A percentile compares a stretch with the other conserved stretches of the same genome.
These are phyloP conservation scores for Megaleporinus macrocephalus DNA, from an alignment of 2,113 vertebrate genomes.

Conservation along the genomic window DNA sequence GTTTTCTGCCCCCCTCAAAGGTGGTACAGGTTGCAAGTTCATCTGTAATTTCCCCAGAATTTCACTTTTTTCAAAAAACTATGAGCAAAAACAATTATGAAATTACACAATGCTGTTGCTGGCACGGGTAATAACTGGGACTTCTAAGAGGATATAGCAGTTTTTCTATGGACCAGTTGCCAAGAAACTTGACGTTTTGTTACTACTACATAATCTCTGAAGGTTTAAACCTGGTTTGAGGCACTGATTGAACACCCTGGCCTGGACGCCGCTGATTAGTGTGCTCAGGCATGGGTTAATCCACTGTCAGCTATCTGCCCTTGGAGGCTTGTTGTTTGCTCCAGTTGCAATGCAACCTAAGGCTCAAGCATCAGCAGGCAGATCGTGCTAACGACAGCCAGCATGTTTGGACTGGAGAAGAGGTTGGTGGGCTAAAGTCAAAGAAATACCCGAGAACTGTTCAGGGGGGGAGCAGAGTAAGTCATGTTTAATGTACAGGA, in stretches of 20 bases:
- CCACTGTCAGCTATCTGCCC: background rate
- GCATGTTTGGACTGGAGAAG: slow-evolving; percentile 2
- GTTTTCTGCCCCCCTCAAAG: too few species aligned
- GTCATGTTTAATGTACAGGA: too few species aligned
- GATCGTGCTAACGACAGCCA: background rate
- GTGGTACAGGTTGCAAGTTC: too few species aligned
- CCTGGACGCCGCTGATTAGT: background rate
- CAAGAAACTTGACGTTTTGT: background rate
- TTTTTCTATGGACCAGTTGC: background rate
- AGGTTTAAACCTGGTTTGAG: background rate
- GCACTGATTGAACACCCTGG: background rate
- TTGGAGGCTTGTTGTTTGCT: background rate
- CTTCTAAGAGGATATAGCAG: background rate
- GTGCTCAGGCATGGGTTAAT: background rate
- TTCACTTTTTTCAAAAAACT: too few species aligned
- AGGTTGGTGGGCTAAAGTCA: background rate
- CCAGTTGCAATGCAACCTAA: background rate
- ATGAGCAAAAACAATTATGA: too few species aligned
- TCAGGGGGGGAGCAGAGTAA: background rate
- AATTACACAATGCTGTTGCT: background rate
- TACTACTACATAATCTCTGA: background rate
- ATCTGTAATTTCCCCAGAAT: too few species aligned
- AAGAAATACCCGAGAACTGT: background rate
- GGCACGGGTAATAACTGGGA: background rate
- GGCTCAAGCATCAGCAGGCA: background rate